Percentiles rank a stretch among this genome's conserved stretches.
Conservation (phyloP, 2,113 vertebrate genomes). For the Phalacrocorax pelagicus region DNA sequence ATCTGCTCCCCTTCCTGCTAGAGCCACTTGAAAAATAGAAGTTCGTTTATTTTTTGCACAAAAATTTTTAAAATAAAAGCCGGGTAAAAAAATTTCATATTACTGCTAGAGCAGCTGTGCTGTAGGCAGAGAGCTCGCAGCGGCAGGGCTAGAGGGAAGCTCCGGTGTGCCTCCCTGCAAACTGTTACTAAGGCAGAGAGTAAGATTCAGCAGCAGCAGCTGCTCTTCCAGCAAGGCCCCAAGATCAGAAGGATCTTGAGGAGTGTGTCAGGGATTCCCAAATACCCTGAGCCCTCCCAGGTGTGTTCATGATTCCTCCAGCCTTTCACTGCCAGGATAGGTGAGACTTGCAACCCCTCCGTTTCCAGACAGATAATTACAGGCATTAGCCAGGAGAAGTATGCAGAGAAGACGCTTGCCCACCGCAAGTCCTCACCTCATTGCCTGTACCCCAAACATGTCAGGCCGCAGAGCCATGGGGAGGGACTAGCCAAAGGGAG, state of each 20-base stretch:
- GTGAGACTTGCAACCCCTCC: neutral
- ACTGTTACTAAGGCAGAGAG: neutral
- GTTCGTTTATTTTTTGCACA: neutral
- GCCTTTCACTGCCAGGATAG: neutral
- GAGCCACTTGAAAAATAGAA: neutral
- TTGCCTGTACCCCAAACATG: neutral
- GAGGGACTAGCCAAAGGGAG: neutral
- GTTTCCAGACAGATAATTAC: neutral
- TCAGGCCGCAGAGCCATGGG: neutral
- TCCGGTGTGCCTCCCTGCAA: neutral
- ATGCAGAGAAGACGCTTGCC: neutral
- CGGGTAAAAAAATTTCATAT: fast-evolving
- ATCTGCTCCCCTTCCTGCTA: neutral
- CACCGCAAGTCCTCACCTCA: neutral
- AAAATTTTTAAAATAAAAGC: neutral
- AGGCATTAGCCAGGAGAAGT: neutral
- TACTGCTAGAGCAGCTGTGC: neutral
- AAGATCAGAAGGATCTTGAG: neutral
- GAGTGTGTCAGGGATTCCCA: neutral
- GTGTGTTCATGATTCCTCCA: neutral
- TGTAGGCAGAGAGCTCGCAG: neutral
- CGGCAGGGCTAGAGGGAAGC: neutral
- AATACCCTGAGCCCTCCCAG: neutral
- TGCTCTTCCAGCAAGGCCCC: neutral
- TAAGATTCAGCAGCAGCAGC: neutral